Evolutionary conservation across 2,113 vertebrate species (phyloP), one percentile per base, ranked within the genome.

Genomic region (Dinomys branickii): DNA sequence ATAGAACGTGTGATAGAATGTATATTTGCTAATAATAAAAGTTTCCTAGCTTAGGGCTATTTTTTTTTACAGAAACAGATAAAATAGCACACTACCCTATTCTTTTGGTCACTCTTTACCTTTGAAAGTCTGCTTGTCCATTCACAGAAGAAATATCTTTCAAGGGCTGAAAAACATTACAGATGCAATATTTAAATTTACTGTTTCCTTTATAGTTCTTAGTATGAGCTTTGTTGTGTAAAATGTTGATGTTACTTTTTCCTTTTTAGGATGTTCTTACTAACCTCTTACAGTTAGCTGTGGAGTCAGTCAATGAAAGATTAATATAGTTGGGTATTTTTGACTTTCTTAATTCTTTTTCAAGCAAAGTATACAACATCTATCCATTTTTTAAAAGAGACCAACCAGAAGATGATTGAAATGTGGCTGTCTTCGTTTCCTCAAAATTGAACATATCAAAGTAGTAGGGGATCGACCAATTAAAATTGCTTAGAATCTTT

Each of bases 141-240:
- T 13, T 33, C 2, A 22, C 44, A 35, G 81, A 47, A 61, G 47
- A 90, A 73, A 80, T 93, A 69, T 28, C 73, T 93, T 89, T n/a
- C 33, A 63, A 41, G 22, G 67, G 16, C n/a, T 90, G 56, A 91
- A 94, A 67, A 30, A 44, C 83, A n/a, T 33, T 89, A 41, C 9
- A 44, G 73, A 67, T 33, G 2, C 20, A 90, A 22, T 92, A 54
- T 88, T 90, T 90, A 88, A 54, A 82, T 92, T n/a, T 86, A 83
- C 44, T 35, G 2, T 59, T 8, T 61, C 77, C 7, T 84, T 84
- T 50, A 71, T 26, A n/a, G 14, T 58, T 85, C 16, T 88, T 65
- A 17, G 24, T 73, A 47, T 47, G 69, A 82, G 7, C 13, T 91
- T 83, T 85, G 38, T 69, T 83, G 80, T n/a, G 50, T 41, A 44